These are phyloP conservation scores for Lacerta agilis DNA, from an alignment of 2,797 vertebrate genomes.

Conservation along the genomic window DNA sequence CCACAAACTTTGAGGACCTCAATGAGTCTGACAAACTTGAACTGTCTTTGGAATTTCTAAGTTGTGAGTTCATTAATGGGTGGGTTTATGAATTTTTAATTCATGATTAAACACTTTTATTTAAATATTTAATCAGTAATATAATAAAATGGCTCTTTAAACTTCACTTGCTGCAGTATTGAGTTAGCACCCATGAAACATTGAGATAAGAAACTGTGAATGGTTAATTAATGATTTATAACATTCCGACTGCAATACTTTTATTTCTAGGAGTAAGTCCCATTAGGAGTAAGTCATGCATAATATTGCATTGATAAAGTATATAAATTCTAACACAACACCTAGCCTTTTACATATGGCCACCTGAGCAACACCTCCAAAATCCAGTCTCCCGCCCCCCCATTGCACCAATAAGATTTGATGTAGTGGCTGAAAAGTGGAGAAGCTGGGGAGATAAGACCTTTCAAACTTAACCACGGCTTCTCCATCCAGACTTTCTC, in stretches of 20 bases:
- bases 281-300: background rate
- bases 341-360: background rate
- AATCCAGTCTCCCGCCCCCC: background rate
- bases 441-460: too few relatives aligned
- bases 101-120: background rate
- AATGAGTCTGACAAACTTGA: conserved; percentile 3
- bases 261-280: background rate
- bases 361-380: too few relatives aligned
- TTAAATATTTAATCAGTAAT: conserved; percentile 7
- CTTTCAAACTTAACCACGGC: background rate
- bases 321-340: background rate
- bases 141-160: conserved; percentile 6
- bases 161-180: background rate
- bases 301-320: background rate
- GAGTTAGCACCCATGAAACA: conserved; percentile 2
- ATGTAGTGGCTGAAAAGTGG: background rate
- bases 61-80: conserved; percentile 14
- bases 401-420: background rate
- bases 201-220: background rate
- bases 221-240: conserved; percentile 1
- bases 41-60: conserved; percentile 19
- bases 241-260: background rate
- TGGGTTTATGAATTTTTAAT: background rate
- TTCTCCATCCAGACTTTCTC: background rate
- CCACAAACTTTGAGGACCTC: background rate